Base-by-base conservation (phyloP, 2,888 invertebrate species). In the Drosophila nr. fundita region DNA sequence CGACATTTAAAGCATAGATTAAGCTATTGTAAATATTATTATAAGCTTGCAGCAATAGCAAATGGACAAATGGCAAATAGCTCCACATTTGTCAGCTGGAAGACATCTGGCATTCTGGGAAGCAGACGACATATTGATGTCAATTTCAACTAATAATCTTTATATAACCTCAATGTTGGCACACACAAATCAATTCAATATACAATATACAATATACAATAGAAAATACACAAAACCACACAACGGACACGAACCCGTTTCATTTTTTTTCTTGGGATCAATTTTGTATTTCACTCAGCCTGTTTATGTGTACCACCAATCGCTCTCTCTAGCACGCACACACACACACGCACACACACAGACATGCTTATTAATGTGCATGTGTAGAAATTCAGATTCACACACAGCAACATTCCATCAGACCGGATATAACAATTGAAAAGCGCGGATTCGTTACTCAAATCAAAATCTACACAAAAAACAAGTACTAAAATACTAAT, bases 401-500 rank as follows among this genome's bases (percentile, higher is more conserved):
- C 64, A 74, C 70, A 84, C 78, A 85, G 80, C 70, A 79, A 84
- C 87, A 89, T 88, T 90, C 85, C 81, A 84, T 82, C 82, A 82
- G 76, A 90, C 90, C 90, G 90, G 90, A 90, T 83, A 86, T 88
- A 73, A 83, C 84, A 90, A 90, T 90, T 90, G 90, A 90, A 87
- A 83, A 82, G 76, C 80, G 83, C 83, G 85, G 73, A 85, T 80
- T 84, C 68, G 60, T 76, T 77, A 70, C 65, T 71, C 71, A 71
- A 78, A 68, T 75, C 68, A 78, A 68, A 75, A 74, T 79, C 77
- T 79, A 74, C 81, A 73, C 76, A 61, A 81, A 81, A 73, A 68
- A 69, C 53, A 67, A 42, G 42, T 30, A 42, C 21, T 21, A 42
- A 10, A 6, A 29, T 11, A 30, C 13, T 15, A 15, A 40, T 15